These are phyloP conservation scores for Crotalus helleri DNA, from an alignment of 2,113 vertebrate genomes.

Conservation along the genomic window DNA sequence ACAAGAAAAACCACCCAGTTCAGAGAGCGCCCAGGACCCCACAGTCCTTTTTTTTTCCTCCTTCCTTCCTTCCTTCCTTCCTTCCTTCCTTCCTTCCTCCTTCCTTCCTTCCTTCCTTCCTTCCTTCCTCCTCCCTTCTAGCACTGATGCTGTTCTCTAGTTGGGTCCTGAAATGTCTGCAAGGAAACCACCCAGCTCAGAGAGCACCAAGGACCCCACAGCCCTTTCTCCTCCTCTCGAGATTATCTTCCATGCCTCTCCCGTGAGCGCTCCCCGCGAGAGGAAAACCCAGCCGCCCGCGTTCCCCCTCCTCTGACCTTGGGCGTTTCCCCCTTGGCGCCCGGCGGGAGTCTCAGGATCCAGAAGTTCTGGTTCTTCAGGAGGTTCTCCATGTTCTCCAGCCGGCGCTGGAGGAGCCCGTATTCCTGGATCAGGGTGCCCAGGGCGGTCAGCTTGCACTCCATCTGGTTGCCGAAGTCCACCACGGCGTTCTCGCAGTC, in stretches of 20 bases:
- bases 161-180: too few species aligned
- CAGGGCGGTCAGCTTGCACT: conserved; percentile 63
- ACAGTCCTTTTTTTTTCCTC: too few species aligned
- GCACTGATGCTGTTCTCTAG: too few species aligned
- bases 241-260: too few species aligned
- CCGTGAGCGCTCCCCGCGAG: not conserved
- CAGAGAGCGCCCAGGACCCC: too few species aligned
- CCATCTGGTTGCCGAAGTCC: conserved; percentile 68
- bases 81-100: too few species aligned
- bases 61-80: too few species aligned
- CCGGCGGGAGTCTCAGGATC: conserved; percentile 53
- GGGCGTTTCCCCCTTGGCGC: conserved; percentile 53
- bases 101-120: too few species aligned
- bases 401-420: conserved; percentile 61
- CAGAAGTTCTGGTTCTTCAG: conserved; percentile 63
- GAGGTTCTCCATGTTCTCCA: conserved; percentile 71
- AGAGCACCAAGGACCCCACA: too few species aligned
- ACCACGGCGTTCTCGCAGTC: conserved; percentile 63
- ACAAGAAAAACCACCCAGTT: too few species aligned
- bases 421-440: conserved; percentile 67
- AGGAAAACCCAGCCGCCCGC: rapidly evolving
- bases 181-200: too few species aligned
- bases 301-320: conserved; percentile 30
- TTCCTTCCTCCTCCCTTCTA: rapidly evolving
- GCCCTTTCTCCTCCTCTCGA: rapidly evolving